phyloP scores from a whole-genome alignment of 2,113 vertebrate genomes.

The Collichthys lucidus region DNA sequence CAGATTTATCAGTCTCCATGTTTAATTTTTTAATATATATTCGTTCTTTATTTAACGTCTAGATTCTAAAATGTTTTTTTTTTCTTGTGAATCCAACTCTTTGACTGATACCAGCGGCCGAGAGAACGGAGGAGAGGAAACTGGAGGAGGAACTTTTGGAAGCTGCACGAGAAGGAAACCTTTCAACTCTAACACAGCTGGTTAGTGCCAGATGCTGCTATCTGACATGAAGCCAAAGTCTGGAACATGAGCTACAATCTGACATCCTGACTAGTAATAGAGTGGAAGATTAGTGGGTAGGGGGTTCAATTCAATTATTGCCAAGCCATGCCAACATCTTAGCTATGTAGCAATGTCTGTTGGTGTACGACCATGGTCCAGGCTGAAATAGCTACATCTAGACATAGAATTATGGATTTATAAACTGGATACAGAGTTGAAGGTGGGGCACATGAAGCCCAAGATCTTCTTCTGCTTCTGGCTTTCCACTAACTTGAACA shows the following conservation, averaged over 20 bases:
- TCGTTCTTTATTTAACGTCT: background rate
- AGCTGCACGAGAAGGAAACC: constrained; percentile 91
- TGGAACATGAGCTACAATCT: background rate
- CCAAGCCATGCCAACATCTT: background rate
- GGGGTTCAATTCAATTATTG: background rate
- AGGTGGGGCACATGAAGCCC: too few relatives aligned
- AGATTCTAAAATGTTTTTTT: background rate
- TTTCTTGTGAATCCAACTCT: background rate
- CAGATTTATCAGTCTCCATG: background rate
- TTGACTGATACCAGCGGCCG: constrained; percentile 86
- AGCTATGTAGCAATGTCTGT: background rate
- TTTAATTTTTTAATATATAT: constrained; percentile 5
- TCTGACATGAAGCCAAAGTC: fast-evolving
- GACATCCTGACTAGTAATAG: background rate
- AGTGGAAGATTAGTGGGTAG: background rate
- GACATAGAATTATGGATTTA: background rate
- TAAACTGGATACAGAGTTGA: too few relatives aligned
- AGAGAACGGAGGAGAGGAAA: constrained; percentile 95
- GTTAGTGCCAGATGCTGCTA: constrained; percentile 77
- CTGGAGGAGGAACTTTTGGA: constrained; percentile 91
- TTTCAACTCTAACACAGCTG: constrained; percentile 86
- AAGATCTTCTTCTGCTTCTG: too few relatives aligned
- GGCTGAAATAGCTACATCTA: background rate
- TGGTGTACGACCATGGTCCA: background rate
- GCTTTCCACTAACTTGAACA: too few relatives aligned